Evolutionary conservation across 1,140 invertebrate species (phyloP), one percentile per base, ranked within the genome.

Genomic region (Sitodiplosis mosellana): DNA sequence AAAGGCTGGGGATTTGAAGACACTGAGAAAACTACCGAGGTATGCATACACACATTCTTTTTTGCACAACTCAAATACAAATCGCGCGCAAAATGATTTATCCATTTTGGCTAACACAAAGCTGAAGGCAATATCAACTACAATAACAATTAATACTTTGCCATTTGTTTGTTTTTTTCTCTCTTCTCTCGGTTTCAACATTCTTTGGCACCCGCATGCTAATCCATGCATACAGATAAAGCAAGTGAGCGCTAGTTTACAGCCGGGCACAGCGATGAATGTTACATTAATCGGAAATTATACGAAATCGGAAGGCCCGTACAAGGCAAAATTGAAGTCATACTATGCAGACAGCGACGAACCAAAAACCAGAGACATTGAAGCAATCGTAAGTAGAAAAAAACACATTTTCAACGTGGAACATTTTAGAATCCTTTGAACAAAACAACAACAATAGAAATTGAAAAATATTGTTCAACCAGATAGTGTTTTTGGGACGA

Each of bases 201-300:
- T 27, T 27, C 27, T 27, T 27, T 27, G 27, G 27, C 27, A 27
- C 27, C 27, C 27, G 27, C 27, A 27, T 27, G 27, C 10, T 27
- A 15, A 33, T 12, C 17, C 20, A 45, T 34, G 11, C 21, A 33
- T 48, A 8, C 15, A 43, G 8, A 61, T 57, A 27, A 63, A 63
- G 44, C 54, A 57, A 0, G 62, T 64, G 2, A 54, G 56, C 21
- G 59, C 59, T 1, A 62, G 55, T 37, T 50, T 64, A 11, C 73
- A 78, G 59, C 76, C 81, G 4, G 82, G 81, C 33, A 86, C 83
- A 0, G 83, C 75, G 8, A 76, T 83, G 21, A 86, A 87, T 59
- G 80, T 86, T 0, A 83, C 80, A 1, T 65, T 88, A 2, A 68
- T 62, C 33, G 83, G 76, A 1, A 81, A 81, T 54, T 74, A 77